Evolutionary conservation across 2,113 vertebrate genomes (phyloP), one percentile per base, ranked within the genome.

Genomic region (Saguinus imperator): DNA sequence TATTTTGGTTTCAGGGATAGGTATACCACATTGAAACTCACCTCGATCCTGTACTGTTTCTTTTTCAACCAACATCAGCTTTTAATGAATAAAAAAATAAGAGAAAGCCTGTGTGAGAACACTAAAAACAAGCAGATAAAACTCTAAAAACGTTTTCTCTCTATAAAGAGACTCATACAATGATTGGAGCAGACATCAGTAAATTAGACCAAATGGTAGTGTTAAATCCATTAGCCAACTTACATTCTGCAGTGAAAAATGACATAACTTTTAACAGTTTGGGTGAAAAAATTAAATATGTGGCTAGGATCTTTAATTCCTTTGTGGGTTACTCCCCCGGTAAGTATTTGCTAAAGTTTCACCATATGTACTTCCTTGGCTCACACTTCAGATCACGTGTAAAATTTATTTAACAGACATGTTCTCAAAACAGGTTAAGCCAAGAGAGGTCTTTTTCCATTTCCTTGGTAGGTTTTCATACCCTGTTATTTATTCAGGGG

Each of bases 181-280:
- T 95, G 97, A 98, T 97, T 98, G 98, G 97, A 98, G 93, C 80
- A 98, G 98, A 98, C 98, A 97, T 90, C 83, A 98, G 98, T 97
- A 99, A 98, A 98, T 98, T 96, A 97, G 94, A 98, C 93, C 85
- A 98, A 98, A 98, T 97, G 94, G 94, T 91, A 82, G 89, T 98
- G 98, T 98, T 99, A 99, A 99, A 99, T 98, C 98, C 98, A 98
- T 98, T 99, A 98, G 70, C 86, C 96, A 98, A 97, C 95, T 77
- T 91, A 93, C 94, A 96, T 97, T 97, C 86, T 95, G 85, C 55
- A 97, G 97, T 68, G 70, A 98, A 98, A 96, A 97, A 97, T 98
- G 96, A 89, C 86, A 98, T 96, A 98, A 98, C 52, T 96, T 98
- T 98, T 97, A 98, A 97, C 96, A 97, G 96, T 98, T 98, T 97